phyloP scores from a whole-genome alignment of 1,140 invertebrate species.

The Scaptomyza pallida region DNA sequence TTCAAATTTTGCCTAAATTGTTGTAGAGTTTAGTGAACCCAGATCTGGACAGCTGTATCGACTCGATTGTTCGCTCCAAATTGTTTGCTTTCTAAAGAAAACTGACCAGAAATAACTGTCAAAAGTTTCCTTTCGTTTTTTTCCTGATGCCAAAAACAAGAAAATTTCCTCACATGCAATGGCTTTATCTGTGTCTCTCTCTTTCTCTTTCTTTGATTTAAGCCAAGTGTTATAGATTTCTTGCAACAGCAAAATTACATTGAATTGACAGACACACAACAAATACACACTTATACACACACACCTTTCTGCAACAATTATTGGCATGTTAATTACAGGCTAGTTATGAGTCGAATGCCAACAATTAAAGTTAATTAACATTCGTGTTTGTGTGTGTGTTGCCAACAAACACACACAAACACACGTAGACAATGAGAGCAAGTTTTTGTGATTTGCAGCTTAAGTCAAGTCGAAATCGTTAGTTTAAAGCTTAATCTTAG shows the following conservation, averaged over 20 bases:
- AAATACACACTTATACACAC: slow-evolving; percentile 9
- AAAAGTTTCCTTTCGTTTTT: slow-evolving; percentile 38
- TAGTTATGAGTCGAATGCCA: slow-evolving; percentile 73
- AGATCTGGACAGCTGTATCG: slow-evolving; percentile 1
- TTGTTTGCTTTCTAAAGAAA: slow-evolving; percentile 37
- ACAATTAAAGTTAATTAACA: slow-evolving; percentile 81
- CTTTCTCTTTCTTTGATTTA: neutral
- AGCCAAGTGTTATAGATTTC: slow-evolving; percentile 52
- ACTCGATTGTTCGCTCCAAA: slow-evolving; percentile 12
- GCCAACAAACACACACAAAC: no score
- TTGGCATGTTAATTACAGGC: slow-evolving; percentile 76
- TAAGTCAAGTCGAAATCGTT: slow-evolving; percentile 13
- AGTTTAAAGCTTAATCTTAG: slow-evolving; percentile 21
- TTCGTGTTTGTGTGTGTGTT: slow-evolving; percentile 13
- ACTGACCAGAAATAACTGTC: slow-evolving; percentile 28
- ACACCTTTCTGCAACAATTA: slow-evolving; percentile 45
- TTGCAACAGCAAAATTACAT: slow-evolving; percentile 53
- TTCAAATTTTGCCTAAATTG: slow-evolving; percentile 11
- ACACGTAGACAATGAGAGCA: neutral
- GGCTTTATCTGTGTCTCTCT: slow-evolving; percentile 4
- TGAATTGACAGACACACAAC: slow-evolving; percentile 47
- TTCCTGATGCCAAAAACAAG: neutral
- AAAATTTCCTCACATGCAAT: neutral
- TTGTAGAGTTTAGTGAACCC: slow-evolving; percentile 26
- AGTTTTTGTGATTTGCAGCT: neutral